Conservation (phyloP, 2,797 vertebrate species). For the Dipus sagitta region DNA sequence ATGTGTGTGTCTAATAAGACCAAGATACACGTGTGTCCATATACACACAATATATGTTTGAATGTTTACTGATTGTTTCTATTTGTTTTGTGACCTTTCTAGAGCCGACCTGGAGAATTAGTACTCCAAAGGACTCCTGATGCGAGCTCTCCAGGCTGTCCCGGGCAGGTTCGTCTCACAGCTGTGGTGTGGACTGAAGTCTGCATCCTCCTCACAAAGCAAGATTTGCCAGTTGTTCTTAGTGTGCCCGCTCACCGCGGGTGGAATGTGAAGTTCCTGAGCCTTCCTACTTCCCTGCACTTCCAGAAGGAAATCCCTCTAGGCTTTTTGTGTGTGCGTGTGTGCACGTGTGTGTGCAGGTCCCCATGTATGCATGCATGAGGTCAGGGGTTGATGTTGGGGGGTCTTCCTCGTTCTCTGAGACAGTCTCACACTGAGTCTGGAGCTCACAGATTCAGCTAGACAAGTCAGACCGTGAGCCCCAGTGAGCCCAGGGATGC, state of each 20-base stretch:
- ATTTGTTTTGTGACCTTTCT: slow-evolving; percentile 33
- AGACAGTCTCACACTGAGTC: too few relatives aligned
- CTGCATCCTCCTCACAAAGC: slow-evolving; percentile 73
- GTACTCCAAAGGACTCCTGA: slow-evolving; percentile 79
- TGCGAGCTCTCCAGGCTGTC: slow-evolving; percentile 88
- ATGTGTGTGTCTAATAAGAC: background rate
- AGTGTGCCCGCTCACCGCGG: background rate
- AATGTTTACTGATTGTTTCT: slow-evolving; percentile 59
- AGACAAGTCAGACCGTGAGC: too few relatives aligned
- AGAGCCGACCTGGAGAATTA: slow-evolving; percentile 38
- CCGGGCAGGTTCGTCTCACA: slow-evolving; percentile 86
- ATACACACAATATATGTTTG: background rate
- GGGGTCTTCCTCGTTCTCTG: too few relatives aligned
- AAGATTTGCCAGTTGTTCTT: slow-evolving; percentile 77
- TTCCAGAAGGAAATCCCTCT: too few relatives aligned
- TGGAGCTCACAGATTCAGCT: too few relatives aligned
- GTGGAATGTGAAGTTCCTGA: background rate
- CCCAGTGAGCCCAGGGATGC: too few relatives aligned
- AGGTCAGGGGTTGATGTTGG: too few relatives aligned
- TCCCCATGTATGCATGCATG: too few relatives aligned
- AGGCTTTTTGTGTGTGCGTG: too few relatives aligned
- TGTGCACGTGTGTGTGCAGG: too few relatives aligned
- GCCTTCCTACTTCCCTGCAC: background rate
- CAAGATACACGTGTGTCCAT: too few relatives aligned
- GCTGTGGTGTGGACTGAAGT: slow-evolving; percentile 79